Conservation (phyloP, 2,888 invertebrate genomes). For the Microplitis deprimator region DNA sequence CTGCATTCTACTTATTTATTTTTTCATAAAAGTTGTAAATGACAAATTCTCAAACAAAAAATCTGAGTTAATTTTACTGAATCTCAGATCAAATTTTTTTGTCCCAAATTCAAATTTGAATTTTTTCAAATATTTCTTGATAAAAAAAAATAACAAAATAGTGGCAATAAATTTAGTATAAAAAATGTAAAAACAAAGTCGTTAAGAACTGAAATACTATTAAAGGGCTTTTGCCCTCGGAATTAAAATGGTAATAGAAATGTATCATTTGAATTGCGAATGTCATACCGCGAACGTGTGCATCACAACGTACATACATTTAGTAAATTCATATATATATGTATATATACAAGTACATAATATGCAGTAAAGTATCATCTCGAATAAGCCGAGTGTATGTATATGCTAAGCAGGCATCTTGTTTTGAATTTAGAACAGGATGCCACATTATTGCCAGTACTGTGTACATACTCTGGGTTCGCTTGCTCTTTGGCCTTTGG, state of each 20-base stretch:
- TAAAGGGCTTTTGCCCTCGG: slow-evolving; percentile 54
- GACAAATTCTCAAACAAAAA: too few relatives aligned
- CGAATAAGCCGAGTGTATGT: slow-evolving; percentile 62
- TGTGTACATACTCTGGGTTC: neutral
- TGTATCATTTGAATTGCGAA: slow-evolving; percentile 71
- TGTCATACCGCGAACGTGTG: slow-evolving; percentile 66
- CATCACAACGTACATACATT: neutral
- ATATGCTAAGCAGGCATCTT: slow-evolving; percentile 70
- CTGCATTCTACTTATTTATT: too few relatives aligned
- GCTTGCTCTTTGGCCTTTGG: slow-evolving; percentile 68
- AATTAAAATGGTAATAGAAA: slow-evolving; percentile 71
- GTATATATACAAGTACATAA: slow-evolving; percentile 40
- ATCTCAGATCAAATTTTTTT: too few relatives aligned
- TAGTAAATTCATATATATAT: slow-evolving; percentile 65
- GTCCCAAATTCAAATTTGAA: too few relatives aligned
- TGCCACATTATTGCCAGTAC: slow-evolving; percentile 66
- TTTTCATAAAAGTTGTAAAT: too few relatives aligned
- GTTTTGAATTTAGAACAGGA: slow-evolving; percentile 71
- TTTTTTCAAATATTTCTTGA: too few relatives aligned
- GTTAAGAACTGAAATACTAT: neutral
- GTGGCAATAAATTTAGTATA: neutral
- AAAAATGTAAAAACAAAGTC: slow-evolving; percentile 25
- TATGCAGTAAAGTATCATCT: slow-evolving; percentile 10
- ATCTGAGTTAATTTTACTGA: too few relatives aligned
- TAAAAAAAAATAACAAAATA: too few relatives aligned